Percentiles rank a stretch among this genome's conserved stretches.
These are phyloP conservation scores for Numida meleagris DNA, from an alignment of 2,113 vertebrate genomes.

Conservation along the genomic window DNA sequence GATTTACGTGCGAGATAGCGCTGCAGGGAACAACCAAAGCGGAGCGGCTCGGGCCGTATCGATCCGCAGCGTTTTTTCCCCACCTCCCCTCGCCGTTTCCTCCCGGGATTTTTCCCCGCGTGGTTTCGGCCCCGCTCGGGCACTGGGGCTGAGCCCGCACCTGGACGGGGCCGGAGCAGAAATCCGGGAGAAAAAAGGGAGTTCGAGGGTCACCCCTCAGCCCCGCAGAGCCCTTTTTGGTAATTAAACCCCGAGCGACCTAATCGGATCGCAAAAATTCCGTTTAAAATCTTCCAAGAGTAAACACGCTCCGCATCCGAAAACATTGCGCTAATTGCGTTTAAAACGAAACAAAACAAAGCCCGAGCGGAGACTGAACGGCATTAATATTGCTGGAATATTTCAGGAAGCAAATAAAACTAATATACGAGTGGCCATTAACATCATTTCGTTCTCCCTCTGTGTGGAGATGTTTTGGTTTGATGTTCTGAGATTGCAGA, in stretches of 20 bases:
- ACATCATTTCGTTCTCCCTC: conserved; percentile 37
- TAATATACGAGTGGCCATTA: conserved; percentile 44
- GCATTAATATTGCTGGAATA: conserved; percentile 3
- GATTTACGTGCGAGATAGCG: neutral
- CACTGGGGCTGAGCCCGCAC: neutral
- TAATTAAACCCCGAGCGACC: neutral
- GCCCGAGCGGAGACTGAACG: neutral
- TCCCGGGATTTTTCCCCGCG: neutral
- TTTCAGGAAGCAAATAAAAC: conserved; percentile 53
- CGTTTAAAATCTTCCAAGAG: conserved; percentile 15
- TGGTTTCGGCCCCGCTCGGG: neutral
- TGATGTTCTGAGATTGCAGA: conserved; percentile 46
- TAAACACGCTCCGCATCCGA: conserved; percentile 24
- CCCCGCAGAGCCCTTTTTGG: neutral
- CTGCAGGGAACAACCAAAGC: neutral
- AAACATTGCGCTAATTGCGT: conserved; percentile 46
- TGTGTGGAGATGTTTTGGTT: conserved; percentile 35
- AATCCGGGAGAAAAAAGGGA: neutral
- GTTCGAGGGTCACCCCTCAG: neutral
- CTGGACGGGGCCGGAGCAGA: neutral
- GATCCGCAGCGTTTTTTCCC: neutral
- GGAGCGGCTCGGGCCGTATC: neutral
- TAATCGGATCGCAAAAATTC: conserved; percentile 22
- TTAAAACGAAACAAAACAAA: conserved; percentile 53
- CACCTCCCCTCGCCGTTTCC: neutral